Conservation (phyloP, 2,113 vertebrate species). For the Planiliza haematocheilus region DNA sequence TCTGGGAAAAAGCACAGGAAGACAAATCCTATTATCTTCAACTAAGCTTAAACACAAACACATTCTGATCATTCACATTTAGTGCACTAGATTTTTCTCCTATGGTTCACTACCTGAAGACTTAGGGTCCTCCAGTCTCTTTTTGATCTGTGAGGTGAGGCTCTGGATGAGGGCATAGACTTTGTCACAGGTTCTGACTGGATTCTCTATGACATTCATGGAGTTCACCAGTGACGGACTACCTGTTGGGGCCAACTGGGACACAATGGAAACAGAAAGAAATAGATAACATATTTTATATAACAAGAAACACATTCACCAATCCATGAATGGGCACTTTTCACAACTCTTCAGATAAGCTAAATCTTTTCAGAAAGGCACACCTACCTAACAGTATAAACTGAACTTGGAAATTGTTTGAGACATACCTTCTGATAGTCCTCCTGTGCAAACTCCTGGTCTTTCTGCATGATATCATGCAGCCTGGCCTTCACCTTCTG, state of each 20-base stretch:
- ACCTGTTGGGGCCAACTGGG: slow-evolving; percentile 92
- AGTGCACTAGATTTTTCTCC: too few species aligned
- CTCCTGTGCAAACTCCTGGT: slow-evolving; percentile 86
- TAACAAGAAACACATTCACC: background rate
- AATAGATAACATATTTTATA: background rate
- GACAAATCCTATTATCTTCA: background rate
- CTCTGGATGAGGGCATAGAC: slow-evolving; percentile 93
- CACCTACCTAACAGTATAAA: slow-evolving; percentile 14
- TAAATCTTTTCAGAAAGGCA: slow-evolving; percentile 18
- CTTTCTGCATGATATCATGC: slow-evolving; percentile 95
- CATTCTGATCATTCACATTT: too few species aligned
- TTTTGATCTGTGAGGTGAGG: slow-evolving; percentile 92
- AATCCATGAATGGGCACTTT: background rate
- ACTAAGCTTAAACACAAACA: background rate
- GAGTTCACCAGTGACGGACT: slow-evolving; percentile 93
- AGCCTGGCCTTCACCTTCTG: slow-evolving; percentile 93
- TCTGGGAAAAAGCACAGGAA: slow-evolving; percentile 71
- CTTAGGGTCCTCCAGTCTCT: slow-evolving; percentile 93
- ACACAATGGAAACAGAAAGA: slow-evolving; percentile 14
- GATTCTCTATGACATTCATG: slow-evolving; percentile 92
- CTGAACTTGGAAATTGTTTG: background rate
- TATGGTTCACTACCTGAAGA: slow-evolving; percentile 85
- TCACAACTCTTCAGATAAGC: background rate
- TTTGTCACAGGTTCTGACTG: slow-evolving; percentile 92
- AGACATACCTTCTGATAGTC: slow-evolving; percentile 90